phyloP scores from a whole-genome alignment of 2,888 invertebrate species.

The Petrolisthes manimaculis region DNA sequence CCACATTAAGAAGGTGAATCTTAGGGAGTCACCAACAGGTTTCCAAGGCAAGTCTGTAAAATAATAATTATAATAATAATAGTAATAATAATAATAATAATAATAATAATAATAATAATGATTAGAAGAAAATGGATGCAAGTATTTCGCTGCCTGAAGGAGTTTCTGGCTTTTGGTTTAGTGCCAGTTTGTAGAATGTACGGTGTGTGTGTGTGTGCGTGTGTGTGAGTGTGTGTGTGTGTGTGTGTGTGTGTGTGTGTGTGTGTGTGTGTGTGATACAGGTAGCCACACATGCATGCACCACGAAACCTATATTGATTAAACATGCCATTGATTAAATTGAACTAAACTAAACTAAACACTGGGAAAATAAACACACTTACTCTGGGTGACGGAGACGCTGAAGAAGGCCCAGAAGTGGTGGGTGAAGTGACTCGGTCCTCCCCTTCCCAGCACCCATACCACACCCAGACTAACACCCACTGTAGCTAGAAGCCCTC shows the following conservation, averaged over 20 bases:
- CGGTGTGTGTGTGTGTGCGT: too few species aligned
- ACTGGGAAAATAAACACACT: constrained; percentile 16
- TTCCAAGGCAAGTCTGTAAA: constrained; percentile 19
- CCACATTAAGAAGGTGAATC: constrained; percentile 3
- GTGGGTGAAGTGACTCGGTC: not conserved
- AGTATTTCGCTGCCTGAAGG: too few species aligned
- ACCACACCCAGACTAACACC: constrained; percentile 2
- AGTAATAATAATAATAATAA: not conserved
- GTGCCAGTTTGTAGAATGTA: too few species aligned
- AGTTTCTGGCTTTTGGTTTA: too few species aligned
- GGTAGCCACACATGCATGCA: too few species aligned
- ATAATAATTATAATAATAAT: not conserved
- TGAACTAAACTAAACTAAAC: too few species aligned
- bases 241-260: too few species aligned
- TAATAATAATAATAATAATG: not conserved
- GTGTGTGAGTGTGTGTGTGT: too few species aligned
- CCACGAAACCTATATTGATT: too few species aligned
- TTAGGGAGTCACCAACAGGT: not conserved
- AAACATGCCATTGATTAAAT: too few species aligned
- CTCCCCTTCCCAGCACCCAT: constrained; percentile 12
- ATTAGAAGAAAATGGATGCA: too few species aligned
- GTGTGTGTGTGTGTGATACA: too few species aligned
- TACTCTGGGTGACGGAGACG: constrained; percentile 39
- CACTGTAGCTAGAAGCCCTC: not conserved
- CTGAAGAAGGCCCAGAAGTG: constrained; percentile 48